Base-by-base conservation (phyloP, 2,888 invertebrate species). In the Melinaea menophilus region DNA sequence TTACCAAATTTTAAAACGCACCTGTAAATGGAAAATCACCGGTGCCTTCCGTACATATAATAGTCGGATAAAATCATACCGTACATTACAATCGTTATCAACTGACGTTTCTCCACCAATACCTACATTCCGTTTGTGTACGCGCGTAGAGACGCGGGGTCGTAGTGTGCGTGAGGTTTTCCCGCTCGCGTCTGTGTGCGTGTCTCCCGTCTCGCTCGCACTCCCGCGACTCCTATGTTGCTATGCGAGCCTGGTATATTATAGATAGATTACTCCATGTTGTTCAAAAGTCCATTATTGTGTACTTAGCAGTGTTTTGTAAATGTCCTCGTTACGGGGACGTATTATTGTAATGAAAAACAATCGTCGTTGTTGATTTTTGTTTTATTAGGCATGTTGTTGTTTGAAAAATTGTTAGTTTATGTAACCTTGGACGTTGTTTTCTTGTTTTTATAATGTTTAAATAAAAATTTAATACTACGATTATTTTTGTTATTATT, bases 261-360 rank as follows among this genome's bases (percentile, higher is more conserved):
- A 72, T 80, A 78, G 67, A 66, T 66, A 65, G 65, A 60, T 66
- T 57, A 54, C 65, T 51, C 22, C 72, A 72, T 73, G 74, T 75
- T 79, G 79, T 79, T 78, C 76, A 75, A 73, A 77, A 80, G 81
- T 82, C 82, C 79, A 86, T 86, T 85, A 86, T 81, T 79, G 79
- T 81, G 77, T 82, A 79, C 77, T 82, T 80, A 81, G 77, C 75
- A 72, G 75, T 76, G 78, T 79, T 79, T 78, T 76, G 79, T 79
- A 79, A 78, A 78, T 76, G 78, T 76, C 71, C 73, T 70, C 71
- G 74, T 73, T 75, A 69, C 71, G 65, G 64, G 48, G 51, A 51
- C 51, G 51, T 51, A 67, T 63, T 61, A 64, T 65, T 66, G 64
- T 67, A 56, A 62, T 62, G 66, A 61, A 54, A 64, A 63, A 63